A percentile compares a stretch with the other conserved stretches of the same genome.
These are phyloP conservation scores for Globodera rostochiensis DNA, from an alignment of 1,140 invertebrate species.

Conservation along the genomic window DNA sequence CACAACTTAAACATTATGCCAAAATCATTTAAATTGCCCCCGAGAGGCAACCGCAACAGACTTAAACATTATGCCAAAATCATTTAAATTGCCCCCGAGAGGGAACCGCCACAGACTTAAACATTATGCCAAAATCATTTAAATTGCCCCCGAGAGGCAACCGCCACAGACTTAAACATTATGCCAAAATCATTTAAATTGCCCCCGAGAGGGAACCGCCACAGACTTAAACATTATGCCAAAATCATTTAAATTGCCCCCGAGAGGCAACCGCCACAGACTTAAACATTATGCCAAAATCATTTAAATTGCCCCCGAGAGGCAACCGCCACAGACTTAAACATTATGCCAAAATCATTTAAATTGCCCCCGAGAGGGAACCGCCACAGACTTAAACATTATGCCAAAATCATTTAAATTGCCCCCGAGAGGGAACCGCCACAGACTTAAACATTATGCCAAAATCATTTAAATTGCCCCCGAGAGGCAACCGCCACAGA, in stretches of 20 bases:
- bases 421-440: too few species aligned
- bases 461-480: slow-evolving; percentile 13
- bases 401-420: background rate
- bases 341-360: background rate
- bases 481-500: slow-evolving; percentile 3
- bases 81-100: background rate
- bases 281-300: slow-evolving; percentile 9
- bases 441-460: background rate
- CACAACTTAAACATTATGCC: background rate
- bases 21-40: slow-evolving; percentile 13
- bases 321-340: background rate
- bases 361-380: too few species aligned
- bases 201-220: too few species aligned
- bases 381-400: slow-evolving; percentile 47
- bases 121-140: background rate
- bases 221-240: background rate
- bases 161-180: slow-evolving; percentile 47
- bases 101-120: background rate
- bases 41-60: slow-evolving; percentile 1
- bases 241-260: slow-evolving; percentile 13
- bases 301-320: background rate
- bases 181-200: background rate
- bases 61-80: slow-evolving; percentile 9
- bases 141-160: too few species aligned
- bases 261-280: slow-evolving; percentile 3